Conservation (phyloP, 2,113 vertebrate genomes). For the Mus musculus region GRCm39 chr14:74456001-74456500, state of each 20-base stretch:
- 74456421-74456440: background rate
- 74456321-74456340: background rate
- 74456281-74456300: background rate
- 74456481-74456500: background rate
- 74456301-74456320: background rate
- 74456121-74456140: conserved; percentile 12
- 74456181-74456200: background rate
- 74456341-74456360: background rate
- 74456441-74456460: background rate
- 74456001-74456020: conserved; percentile 50
- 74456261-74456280: background rate
- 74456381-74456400: background rate
- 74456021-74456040: conserved; percentile 36
- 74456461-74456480: background rate
- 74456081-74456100: conserved; percentile 55
- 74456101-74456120: background rate
- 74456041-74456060: conserved; percentile 58
- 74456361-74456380: background rate
- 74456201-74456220: background rate
- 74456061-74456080: conserved; percentile 39
- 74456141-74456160: conserved; percentile 15
- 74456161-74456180: background rate
- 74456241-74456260: background rate
- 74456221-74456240: background rate
- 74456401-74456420: background rate